Evolutionary conservation across 92 coral and sea anemone genomes (phyloP).

Genomic region (Parazoanthus darwini): DNA sequence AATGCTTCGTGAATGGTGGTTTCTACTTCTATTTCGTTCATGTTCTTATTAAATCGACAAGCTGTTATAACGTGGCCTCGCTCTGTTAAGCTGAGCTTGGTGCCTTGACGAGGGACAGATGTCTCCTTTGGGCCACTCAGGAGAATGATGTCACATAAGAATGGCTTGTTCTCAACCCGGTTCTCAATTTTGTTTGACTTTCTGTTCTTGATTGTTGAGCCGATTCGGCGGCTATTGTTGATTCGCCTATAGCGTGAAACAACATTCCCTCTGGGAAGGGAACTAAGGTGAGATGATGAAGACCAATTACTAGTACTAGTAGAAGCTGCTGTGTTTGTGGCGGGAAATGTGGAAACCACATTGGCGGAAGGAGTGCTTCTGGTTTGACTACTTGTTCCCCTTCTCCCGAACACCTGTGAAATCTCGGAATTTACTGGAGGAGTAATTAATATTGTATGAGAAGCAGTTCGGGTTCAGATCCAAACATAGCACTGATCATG

Average conservation of each 20-base stretch:
- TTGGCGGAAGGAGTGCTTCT: slow-evolving; percentile 12
- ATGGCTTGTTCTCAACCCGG: slow-evolving; percentile 41
- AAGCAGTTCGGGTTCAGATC: too few species aligned
- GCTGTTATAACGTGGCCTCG: slow-evolving; percentile 64
- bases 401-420: slow-evolving; percentile 30
- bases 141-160: slow-evolving; percentile 49
- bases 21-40: slow-evolving; percentile 59
- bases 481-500: too few species aligned
- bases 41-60: slow-evolving; percentile 51
- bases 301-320: slow-evolving; percentile 1
- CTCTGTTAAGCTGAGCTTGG: slow-evolving; percentile 46
- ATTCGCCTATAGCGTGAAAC: slow-evolving; percentile 31
- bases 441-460: too few species aligned
- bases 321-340: slow-evolving; percentile 25
- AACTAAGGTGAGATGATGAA: slow-evolving; percentile 34
- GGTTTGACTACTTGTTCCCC: slow-evolving; percentile 26
- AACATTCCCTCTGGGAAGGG: slow-evolving; percentile 16
- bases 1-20: slow-evolving; percentile 59
- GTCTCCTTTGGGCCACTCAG: slow-evolving; percentile 39
- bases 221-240: slow-evolving; percentile 35
- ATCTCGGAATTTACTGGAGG: not conserved
- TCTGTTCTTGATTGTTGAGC: slow-evolving; percentile 2
- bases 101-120: slow-evolving; percentile 42
- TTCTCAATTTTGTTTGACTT: slow-evolving; percentile 10
- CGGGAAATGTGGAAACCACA: slow-evolving; percentile 4